phyloP scores from a whole-genome alignment of 2,888 invertebrate genomes.

The Ptilodon capucinus region DNA sequence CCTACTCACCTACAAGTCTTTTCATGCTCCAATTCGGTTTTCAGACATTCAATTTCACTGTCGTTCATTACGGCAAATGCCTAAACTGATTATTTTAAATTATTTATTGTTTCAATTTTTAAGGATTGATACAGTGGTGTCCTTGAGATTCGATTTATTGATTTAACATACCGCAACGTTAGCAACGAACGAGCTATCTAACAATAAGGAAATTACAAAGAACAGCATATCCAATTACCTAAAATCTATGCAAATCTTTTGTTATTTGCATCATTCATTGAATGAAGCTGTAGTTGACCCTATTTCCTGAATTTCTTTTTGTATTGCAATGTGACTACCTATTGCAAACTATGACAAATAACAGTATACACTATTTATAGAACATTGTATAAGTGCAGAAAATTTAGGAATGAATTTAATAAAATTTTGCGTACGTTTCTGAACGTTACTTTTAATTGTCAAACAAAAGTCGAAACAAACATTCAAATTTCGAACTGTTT shows the following conservation, averaged over 20 bases:
- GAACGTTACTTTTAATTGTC: background rate
- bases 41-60: constrained; percentile 71
- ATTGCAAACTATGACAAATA: no score
- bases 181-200: background rate
- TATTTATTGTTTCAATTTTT: constrained; percentile 18
- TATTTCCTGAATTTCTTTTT: no score
- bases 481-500: constrained; percentile 25
- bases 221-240: no score
- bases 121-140: constrained; percentile 12
- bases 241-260: no score
- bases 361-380: no score
- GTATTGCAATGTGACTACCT: no score
- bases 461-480: constrained; percentile 11
- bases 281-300: no score
- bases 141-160: constrained; percentile 30
- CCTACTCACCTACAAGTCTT: constrained; percentile 67
- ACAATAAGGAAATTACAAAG: background rate
- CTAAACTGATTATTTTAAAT: constrained; percentile 8
- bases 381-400: no score
- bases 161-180: constrained; percentile 28
- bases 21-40: constrained; percentile 75
- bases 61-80: constrained; percentile 58
- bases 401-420: no score
- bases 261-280: no score
- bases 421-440: no score